phyloP scores from a whole-genome alignment of 2,797 vertebrate species.

The Hypotaenidia philippensis region DNA sequence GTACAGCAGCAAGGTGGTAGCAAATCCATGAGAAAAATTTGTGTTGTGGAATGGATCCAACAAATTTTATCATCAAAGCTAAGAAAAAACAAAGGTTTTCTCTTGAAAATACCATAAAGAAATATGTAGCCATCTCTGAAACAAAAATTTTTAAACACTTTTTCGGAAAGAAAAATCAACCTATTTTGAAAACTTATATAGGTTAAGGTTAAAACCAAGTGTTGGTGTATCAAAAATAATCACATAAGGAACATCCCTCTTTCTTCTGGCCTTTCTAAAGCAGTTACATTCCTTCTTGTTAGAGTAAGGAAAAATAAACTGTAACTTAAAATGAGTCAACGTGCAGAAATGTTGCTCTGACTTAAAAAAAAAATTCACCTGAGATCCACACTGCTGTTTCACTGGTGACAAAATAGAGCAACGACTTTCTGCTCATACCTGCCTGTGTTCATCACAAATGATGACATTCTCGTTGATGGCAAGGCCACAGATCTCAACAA shows the following conservation, averaged over 20 bases:
- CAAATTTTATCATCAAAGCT: background rate
- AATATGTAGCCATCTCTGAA: background rate
- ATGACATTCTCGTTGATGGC: background rate
- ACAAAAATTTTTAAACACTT: background rate
- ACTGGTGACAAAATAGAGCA: background rate
- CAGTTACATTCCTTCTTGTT: background rate
- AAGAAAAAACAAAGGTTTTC: accelerated
- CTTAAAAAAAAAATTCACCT: background rate
- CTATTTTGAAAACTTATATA: background rate
- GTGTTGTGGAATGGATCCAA: background rate
- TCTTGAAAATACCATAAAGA: background rate
- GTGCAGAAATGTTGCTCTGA: background rate
- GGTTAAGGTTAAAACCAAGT: background rate
- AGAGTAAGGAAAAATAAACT: background rate
- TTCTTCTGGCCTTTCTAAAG: background rate
- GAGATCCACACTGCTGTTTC: background rate
- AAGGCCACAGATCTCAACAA: background rate
- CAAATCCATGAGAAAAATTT: background rate
- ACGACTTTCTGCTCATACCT: background rate
- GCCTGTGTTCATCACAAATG: background rate
- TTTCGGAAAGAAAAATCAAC: background rate
- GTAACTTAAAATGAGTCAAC: background rate
- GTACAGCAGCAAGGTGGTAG: too few species aligned
- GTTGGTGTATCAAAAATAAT: background rate
- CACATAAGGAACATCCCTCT: background rate